phyloP scores from a whole-genome alignment of 2,113 vertebrate species.

The Nematolebias whitei region DNA sequence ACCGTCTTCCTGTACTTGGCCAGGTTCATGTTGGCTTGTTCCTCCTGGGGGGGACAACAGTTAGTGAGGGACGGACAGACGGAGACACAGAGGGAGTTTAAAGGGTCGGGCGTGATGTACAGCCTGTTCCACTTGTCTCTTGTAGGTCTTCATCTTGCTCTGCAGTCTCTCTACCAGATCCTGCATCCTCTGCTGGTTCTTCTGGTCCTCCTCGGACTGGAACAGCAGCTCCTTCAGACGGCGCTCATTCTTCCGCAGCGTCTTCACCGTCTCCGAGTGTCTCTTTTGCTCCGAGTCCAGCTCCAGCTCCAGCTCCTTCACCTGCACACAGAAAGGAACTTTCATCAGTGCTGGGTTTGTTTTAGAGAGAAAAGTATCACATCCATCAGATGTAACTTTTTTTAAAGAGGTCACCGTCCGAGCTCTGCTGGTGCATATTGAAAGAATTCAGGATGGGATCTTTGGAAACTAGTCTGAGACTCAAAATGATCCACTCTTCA shows the following conservation, averaged over 20 bases:
- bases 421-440: no score
- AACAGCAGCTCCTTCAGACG: slow-evolving; percentile 84
- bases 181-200: slow-evolving; percentile 84
- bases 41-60: slow-evolving; percentile 71
- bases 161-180: slow-evolving; percentile 84
- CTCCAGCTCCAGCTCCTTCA: slow-evolving; percentile 82
- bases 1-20: slow-evolving; percentile 85
- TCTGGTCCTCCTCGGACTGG: slow-evolving; percentile 85
- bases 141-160: slow-evolving; percentile 85
- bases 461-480: no score
- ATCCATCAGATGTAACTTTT: no score
- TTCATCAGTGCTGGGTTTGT: no score
- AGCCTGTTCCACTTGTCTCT: slow-evolving; percentile 85
- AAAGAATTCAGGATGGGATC: no score
- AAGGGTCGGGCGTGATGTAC: slow-evolving; percentile 50
- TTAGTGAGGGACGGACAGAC: neutral
- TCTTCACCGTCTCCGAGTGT: slow-evolving; percentile 80
- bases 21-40: slow-evolving; percentile 83
- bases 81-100: no score
- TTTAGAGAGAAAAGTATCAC: neutral
- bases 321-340: slow-evolving; percentile 54
- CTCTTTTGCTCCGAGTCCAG: slow-evolving; percentile 82
- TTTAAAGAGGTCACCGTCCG: no score
- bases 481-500: no score
- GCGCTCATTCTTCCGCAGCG: slow-evolving; percentile 81